Base-by-base conservation (phyloP, 2,113 vertebrate genomes). In the Athene cunicularia region DNA sequence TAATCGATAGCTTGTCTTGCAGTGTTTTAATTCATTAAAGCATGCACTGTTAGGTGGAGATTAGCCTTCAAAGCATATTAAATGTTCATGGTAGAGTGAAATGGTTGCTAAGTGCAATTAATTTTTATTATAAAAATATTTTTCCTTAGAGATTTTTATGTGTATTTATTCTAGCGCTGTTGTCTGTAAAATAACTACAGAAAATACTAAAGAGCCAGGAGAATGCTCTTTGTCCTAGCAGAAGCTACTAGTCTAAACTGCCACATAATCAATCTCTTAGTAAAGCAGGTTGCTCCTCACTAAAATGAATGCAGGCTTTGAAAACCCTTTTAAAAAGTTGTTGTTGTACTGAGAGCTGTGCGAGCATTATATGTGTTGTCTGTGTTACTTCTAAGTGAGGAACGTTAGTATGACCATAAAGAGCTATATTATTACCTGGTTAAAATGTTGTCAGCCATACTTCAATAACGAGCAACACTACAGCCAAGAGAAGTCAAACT, bases 21-120 rank as follows among this genome's bases (percentile, higher is more conserved):
- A 13, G 7, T 10, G 27, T 15, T 79, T 62, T 50, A 37, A 22
- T 62, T 80, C 27, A 4, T 26, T 23, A 35, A 50, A 64, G 21
- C 12, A 1, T 0, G 2, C 2, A 0, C 2, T 72, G 33, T 45
- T 70, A 70, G 21, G 4, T 56, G 63, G 58, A 50, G 18, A 21
- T 52, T 11, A 55, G 30, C 35, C 18, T 77, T 62, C 24, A 24
- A 1, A 16, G 2, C 76, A 5, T 23, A 68, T 33, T 14, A 39
- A 24, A 18, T 39, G 12, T 28, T 68, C 23, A 30, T 5, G 3
- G 12, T 21, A 10, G 67, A 12, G 15, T 37, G 27, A 32, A 80
- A 26, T 53, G 24, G 8, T 43, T 27, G 23, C 5, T 41, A 35
- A 60, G 9, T 18, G 15, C 5, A 62, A 39, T 80, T 7, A 3